Evolutionary conservation across 2,797 vertebrate species (phyloP), one percentile per base, ranked within the genome.

Genomic region (Vipera ursinii): DNA sequence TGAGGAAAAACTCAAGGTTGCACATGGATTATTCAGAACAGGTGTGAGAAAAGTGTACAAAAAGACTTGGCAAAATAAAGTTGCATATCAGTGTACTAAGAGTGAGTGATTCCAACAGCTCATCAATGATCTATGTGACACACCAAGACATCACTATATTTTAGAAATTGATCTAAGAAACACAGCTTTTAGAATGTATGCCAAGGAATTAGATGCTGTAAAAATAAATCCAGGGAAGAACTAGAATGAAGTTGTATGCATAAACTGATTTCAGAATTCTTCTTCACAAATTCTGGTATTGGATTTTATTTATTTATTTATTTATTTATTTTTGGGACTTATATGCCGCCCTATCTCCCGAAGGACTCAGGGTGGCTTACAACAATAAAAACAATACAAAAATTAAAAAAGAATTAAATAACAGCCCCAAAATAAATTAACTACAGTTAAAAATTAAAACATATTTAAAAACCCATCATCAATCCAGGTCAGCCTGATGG

Each of bases 181-280:
- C 88, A 86, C 65, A 90, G 69, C 92, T 95, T 96, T 94, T 94
- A 94, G 95, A 96, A 92, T 89, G n/a, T 89, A 69, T 94, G 95
- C 95, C 94, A 96, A 93, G 82, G 65, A 96, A 53, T 93, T 96
- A 96, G 95, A 97, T 95, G 96, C 95, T 96, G 87, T 94, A 95
- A 92, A 55, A 94, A 95, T 92, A 90, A 88, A 93, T 94, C 92
- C 94, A 95, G 94, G 92, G 92, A 94, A 63, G 22, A 85, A 51
- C 24, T 82, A 53, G 9, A 93, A 85, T 88, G 24, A 82, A 85
- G 32, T 85, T 38, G 48, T 20, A 44, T 38, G 22, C 8, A 28
- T 73, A 86, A 87, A 44, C 26, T 90, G 38, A 26, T 85, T 55
- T 44, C 86, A 60, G 13, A 88, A 82, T 82, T 55, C 38, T 92